These are phyloP conservation scores for Rattus norvegicus DNA, from an alignment of 2,113 vertebrate species.

Conservation along the genomic window GRCr8 NC_086024.1:29813001-29813500, in stretches of 20 bases:
- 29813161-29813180: neutral
- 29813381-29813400: neutral
- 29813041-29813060: neutral
- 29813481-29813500: too few species aligned
- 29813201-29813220: neutral
- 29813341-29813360: neutral
- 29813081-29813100: neutral
- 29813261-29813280: neutral
- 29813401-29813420: neutral
- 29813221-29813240: neutral
- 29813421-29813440: neutral
- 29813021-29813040: neutral
- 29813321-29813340: neutral
- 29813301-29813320: neutral
- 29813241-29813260: neutral
- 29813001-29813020: neutral
- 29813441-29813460: neutral
- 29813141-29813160: neutral
- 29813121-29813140: neutral
- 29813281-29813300: neutral
- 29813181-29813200: neutral
- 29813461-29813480: too few species aligned
- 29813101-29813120: neutral
- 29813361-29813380: neutral
- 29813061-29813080: neutral